Evolutionary conservation across 1,140 invertebrate species (phyloP).

Genomic region (Frieseomelitta varia): DNA sequence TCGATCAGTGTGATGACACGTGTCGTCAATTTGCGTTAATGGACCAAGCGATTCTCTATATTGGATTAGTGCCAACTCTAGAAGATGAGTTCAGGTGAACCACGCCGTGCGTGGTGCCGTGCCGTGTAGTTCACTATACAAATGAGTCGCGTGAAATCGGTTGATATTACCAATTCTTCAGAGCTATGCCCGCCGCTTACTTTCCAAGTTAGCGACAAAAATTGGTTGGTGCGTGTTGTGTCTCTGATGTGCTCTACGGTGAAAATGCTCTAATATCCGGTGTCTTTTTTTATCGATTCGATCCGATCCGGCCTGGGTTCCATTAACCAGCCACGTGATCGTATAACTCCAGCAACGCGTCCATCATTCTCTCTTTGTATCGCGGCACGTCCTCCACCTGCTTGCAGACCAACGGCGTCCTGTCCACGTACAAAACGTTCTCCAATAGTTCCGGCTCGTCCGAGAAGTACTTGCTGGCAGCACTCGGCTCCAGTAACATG

Average conservation of each 20-base stretch:
- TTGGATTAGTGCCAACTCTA: neutral
- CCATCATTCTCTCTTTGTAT: conserved; percentile 65
- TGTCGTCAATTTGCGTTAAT: too few species aligned
- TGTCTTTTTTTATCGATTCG: neutral
- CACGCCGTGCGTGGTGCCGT: neutral
- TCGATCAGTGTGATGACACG: too few species aligned
- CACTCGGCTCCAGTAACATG: conserved; percentile 66
- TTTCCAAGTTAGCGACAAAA: conserved; percentile 39
- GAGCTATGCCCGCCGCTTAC: conserved; percentile 15
- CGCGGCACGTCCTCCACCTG: conserved; percentile 53
- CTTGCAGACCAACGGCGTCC: conserved; percentile 64
- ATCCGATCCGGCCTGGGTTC: too few species aligned
- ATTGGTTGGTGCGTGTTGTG: neutral
- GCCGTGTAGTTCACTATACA: neutral
- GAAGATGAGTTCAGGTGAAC: too few species aligned
- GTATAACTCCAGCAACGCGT: conserved; percentile 67
- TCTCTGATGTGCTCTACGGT: conserved; percentile 15
- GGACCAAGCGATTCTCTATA: neutral
- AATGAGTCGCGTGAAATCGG: neutral
- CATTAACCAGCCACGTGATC: conserved; percentile 45
- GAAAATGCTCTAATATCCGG: neutral
- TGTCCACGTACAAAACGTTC: conserved; percentile 65
- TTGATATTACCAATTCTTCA: neutral
- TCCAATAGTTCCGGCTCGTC: conserved; percentile 61
- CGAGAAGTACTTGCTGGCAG: conserved; percentile 67